Evolutionary conservation across 2,888 invertebrate genomes (phyloP), one percentile per base, ranked within the genome.

Genomic region (Trichacis sp.): DNA sequence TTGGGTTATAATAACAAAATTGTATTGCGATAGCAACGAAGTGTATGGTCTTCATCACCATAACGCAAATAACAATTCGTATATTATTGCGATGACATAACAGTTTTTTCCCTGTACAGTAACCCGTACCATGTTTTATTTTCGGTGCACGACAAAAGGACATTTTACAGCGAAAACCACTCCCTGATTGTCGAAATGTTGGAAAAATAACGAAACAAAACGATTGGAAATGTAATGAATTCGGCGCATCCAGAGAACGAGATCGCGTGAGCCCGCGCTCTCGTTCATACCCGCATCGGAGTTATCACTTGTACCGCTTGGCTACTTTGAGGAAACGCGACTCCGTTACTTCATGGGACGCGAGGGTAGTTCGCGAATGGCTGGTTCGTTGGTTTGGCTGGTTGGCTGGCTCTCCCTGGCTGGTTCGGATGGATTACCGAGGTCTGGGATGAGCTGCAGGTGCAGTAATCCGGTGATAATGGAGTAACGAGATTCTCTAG

Each of bases 401-500:
- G 54, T 58, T 60, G 33, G 58, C 52, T 52, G 54, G 54, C 14
- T 19, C 43, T 20, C 19, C 46, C 12, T 40, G 59, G 61, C 48
- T 48, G 43, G 64, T 53, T 36, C 56, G 72, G 74, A 69, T 68
- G 72, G 68, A 75, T 76, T 76, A 76, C 65, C 67, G 60, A 40
- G 66, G 55, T 51, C 69, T 70, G 68, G 72, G 70, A 74, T 73
- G 76, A 75, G 73, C 68, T 72, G 76, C 74, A 77, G 72, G 73
- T 78, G 77, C 73, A 72, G 76, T 81, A 81, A 80, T 80, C 79
- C 79, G 73, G 73, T 74, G 79, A 80, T 82, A 82, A 82, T 81
- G 77, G 78, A 80, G 79, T 78, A 78, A 80, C 78, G 79, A 79
- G 79, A 81, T 81, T 82, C 80, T 54, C 65, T 57, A 64, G 73